A percentile compares a stretch with the other conserved stretches of the same genome.
Evolutionary conservation across 2,888 invertebrate species (phyloP).

Genomic region (Steromphala cineraria): DNA sequence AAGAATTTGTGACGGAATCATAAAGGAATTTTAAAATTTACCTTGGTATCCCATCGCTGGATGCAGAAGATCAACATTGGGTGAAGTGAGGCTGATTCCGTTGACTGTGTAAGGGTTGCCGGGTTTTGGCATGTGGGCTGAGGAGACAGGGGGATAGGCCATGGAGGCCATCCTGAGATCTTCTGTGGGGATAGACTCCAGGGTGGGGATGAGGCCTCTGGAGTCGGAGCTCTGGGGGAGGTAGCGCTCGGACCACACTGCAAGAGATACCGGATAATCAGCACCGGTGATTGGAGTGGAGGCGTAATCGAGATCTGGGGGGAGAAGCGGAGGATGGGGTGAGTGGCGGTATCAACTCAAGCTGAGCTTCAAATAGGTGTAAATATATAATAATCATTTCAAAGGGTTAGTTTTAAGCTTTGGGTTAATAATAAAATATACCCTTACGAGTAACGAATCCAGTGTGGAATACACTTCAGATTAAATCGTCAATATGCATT

Average conservation of each 20-base stretch:
- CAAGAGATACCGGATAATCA: not conserved
- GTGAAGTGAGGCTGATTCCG: constrained; percentile 76
- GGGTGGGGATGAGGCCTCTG: constrained; percentile 16
- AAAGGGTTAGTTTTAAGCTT: too few relatives aligned
- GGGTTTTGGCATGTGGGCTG: constrained; percentile 52
- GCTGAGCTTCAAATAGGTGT: too few relatives aligned
- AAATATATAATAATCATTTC: too few relatives aligned
- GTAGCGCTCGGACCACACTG: constrained; percentile 34
- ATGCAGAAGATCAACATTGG: constrained; percentile 82
- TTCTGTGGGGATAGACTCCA: constrained; percentile 25
- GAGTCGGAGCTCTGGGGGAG: constrained; percentile 24
- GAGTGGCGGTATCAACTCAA: too few relatives aligned
- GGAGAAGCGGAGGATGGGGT: not conserved
- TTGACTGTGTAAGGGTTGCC: constrained; percentile 72
- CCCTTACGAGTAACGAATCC: too few relatives aligned
- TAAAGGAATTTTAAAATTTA: constrained; percentile 30
- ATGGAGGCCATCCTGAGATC: constrained; percentile 49
- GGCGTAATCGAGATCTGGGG: not conserved
- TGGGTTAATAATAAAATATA: too few relatives aligned
- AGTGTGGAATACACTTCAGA: too few relatives aligned
- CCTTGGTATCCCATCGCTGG: constrained; percentile 82
- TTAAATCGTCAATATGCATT: too few relatives aligned
- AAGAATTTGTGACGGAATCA: too few relatives aligned
- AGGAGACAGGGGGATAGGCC: constrained; percentile 58
- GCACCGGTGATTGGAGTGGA: not conserved